Evolutionary conservation across 2,113 vertebrate species (phyloP).

Genomic region (Etheostoma cragini): DNA sequence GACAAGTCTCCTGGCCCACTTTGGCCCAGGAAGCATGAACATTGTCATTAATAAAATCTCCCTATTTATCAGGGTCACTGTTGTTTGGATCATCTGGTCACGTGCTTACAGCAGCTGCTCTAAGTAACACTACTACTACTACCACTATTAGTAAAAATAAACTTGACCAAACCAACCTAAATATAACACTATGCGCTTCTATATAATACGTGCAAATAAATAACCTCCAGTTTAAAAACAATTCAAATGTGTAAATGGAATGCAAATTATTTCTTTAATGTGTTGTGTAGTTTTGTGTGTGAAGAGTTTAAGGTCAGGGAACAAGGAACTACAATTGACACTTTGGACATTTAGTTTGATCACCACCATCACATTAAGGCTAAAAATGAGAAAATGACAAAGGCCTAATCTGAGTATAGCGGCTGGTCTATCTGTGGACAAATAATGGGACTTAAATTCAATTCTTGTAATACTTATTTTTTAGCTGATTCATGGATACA

Average conservation of each 20-base stretch:
- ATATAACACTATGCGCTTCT: not conserved
- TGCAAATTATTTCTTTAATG: not conserved
- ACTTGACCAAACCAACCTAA: not conserved
- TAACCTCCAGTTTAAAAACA: not conserved
- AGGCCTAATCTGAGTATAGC: not conserved
- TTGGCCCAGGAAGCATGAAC: too few relatives aligned
- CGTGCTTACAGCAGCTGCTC: too few relatives aligned
- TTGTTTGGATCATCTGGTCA: too few relatives aligned
- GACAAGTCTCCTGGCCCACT: too few relatives aligned
- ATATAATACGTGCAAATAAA: not conserved
- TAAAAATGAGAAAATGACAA: not conserved
- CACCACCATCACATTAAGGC: not conserved
- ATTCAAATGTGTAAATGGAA: not conserved
- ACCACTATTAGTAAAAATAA: not conserved
- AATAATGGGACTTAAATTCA: conserved; percentile 1
- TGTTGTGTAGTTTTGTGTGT: not conserved
- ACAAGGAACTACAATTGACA: not conserved
- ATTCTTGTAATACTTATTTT: not conserved
- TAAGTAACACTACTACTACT: too few relatives aligned
- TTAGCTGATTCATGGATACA: conserved; percentile 19
- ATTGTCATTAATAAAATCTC: too few relatives aligned
- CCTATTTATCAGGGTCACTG: too few relatives aligned
- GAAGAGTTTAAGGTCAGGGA: not conserved
- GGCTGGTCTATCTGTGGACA: conserved; percentile 1
- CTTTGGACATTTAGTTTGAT: not conserved